Evolutionary conservation across 2,888 invertebrate species (phyloP), one percentile per base, ranked within the genome.

Genomic region (Poecilus cupreus): DNA sequence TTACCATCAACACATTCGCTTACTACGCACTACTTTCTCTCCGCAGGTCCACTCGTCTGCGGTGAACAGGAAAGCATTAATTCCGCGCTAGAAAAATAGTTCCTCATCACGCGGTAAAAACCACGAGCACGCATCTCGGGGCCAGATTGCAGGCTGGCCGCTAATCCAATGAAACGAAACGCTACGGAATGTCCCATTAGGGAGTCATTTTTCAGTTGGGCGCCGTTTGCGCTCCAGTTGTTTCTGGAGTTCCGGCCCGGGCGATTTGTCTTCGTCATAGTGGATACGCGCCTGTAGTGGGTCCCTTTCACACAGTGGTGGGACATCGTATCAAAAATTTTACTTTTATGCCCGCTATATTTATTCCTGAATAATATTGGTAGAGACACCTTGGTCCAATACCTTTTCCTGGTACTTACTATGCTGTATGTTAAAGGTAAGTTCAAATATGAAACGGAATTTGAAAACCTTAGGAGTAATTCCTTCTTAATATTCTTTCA

Each of bases 101-200:
- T 54, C 20, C 54, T 10, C 20, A 32, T 32, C 32, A 32, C 16
- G 49, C 4, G 49, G 49, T n/a, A 49, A 49, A 49, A 49, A 49
- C 49, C 49, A 32, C 32, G 4, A 32, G 32, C 32, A 32, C 32
- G 49, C 49, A 16, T 49, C 49, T 49, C 16, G 13, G 10, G 49
- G 32, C 54, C 54, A 54, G 54, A 54, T 68, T 68, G 37, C 39
- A 10, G 10, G 10, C 1, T 11, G 68, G 39, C 18, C 39, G 24
- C 11, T 64, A 64, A 24, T 64, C 39, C 70, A 39, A 18, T 70
- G 32, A 70, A 70, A 37, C 70, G 37, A 70, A 70, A 70, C 70
- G 70, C 13, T 16, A 39, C 6, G 37, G 70, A 54, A 75, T 75
- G 75, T 75, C 75, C 49, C 75, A 75, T 75, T 75, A 75, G 75